These are phyloP conservation scores for Drosophila simulans DNA, from an alignment of 1,140 invertebrate species.

Conservation along the genomic window DNA sequence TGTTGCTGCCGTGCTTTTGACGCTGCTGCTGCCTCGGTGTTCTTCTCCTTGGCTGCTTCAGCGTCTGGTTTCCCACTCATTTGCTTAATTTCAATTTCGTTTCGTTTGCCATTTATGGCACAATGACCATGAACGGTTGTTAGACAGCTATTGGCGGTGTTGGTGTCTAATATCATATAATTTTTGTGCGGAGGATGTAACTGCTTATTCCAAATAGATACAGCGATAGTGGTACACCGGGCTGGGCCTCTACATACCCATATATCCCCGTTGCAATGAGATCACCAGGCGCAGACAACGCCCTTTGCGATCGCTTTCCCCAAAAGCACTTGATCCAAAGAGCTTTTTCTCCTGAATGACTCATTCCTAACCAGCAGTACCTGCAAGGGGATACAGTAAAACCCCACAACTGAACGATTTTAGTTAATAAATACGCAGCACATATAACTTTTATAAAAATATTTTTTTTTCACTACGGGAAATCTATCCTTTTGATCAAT, in stretches of 20 bases:
- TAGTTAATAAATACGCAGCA: too few relatives aligned
- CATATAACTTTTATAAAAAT: too few relatives aligned
- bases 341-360: constrained; percentile 45
- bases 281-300: constrained; percentile 32
- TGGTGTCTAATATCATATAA: constrained; percentile 18
- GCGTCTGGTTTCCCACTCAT: constrained; percentile 77
- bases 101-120: constrained; percentile 81
- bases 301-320: constrained; percentile 39
- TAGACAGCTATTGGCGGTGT: constrained; percentile 32
- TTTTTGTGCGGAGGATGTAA: constrained; percentile 73
- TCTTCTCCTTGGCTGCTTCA: constrained; percentile 40
- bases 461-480: too few relatives aligned
- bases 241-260: background rate
- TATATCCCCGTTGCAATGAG: constrained; percentile 12
- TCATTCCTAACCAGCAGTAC: constrained; percentile 17
- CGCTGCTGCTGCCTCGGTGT: constrained; percentile 15
- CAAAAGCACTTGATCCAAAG: constrained; percentile 19
- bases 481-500: too few relatives aligned
- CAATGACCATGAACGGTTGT: constrained; percentile 78
- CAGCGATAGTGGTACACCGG: constrained; percentile 9
- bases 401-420: background rate
- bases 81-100: constrained; percentile 82
- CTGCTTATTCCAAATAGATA: constrained; percentile 61
- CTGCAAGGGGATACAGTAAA: constrained; percentile 1
- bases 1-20: constrained; percentile 19